These are phyloP conservation scores for Teleogryllus oceanicus DNA, from an alignment of 2,888 invertebrate genomes.

Conservation along the genomic window DNA sequence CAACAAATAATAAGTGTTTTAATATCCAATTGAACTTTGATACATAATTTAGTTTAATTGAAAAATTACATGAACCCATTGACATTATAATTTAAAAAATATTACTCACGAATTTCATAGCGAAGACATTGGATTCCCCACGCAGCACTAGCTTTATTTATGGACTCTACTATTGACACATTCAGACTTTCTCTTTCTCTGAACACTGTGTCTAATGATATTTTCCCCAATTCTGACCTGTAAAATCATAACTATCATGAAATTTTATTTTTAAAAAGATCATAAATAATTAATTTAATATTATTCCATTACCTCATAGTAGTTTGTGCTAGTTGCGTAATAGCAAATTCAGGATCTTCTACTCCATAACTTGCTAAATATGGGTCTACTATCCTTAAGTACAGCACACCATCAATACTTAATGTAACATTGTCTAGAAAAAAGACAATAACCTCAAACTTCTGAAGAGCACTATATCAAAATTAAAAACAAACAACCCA, in stretches of 20 bases:
- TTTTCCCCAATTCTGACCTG: conserved; percentile 92
- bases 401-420: conserved; percentile 94
- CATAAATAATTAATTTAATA: neutral
- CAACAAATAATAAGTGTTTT: too few species aligned
- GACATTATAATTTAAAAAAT: too few species aligned
- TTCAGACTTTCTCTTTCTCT: conserved; percentile 94
- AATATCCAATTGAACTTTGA: too few species aligned
- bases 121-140: conserved; percentile 97
- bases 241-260: neutral
- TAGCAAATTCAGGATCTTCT: conserved; percentile 98
- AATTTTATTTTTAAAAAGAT: neutral
- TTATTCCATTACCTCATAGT: conserved; percentile 74
- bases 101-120: conserved; percentile 80
- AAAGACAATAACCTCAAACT: conserved; percentile 22
- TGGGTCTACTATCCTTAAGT: conserved; percentile 88
- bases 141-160: conserved; percentile 96
- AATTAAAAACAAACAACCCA: neutral
- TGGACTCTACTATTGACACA: conserved; percentile 88
- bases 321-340: conserved; percentile 97
- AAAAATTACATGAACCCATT: too few species aligned
- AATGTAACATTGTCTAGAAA: conserved; percentile 88
- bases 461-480: neutral
- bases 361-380: conserved; percentile 96
- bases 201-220: conserved; percentile 93
- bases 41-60: too few species aligned